Percentiles rank a stretch among this genome's conserved stretches.
Evolutionary conservation across 1,140 invertebrate species (phyloP).

Genomic region (Drosophila santomea): DNA sequence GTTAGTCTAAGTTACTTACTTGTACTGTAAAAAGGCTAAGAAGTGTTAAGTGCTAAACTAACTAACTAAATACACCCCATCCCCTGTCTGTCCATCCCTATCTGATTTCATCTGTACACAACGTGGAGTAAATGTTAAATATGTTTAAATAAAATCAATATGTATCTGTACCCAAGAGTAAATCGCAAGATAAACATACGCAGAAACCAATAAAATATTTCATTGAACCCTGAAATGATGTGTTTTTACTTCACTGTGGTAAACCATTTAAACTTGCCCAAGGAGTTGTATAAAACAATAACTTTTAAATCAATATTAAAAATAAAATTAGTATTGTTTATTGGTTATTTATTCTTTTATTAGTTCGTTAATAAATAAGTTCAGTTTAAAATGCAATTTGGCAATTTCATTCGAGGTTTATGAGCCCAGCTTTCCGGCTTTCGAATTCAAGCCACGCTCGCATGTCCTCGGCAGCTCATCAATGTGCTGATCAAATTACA

Average conservation of each 20-base stretch:
- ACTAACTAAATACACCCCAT: slow-evolving; percentile 1
- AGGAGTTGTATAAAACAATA: too few species aligned
- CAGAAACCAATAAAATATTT: slow-evolving; percentile 70
- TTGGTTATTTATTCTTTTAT: slow-evolving; percentile 1
- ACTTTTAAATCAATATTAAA: not conserved
- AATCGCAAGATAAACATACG: slow-evolving; percentile 51
- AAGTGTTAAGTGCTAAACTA: slow-evolving; percentile 51
- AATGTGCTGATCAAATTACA: slow-evolving; percentile 52
- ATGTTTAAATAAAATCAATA: slow-evolving; percentile 56
- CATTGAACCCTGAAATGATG: slow-evolving; percentile 64
- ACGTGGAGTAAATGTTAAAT: slow-evolving; percentile 63
- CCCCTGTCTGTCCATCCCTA: slow-evolving; percentile 1
- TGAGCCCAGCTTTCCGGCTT: not conserved
- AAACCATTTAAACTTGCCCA: not conserved
- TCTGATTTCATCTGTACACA: slow-evolving; percentile 29
- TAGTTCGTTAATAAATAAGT: slow-evolving; percentile 26
- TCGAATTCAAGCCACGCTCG: slow-evolving; percentile 36
- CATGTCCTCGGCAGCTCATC: slow-evolving; percentile 50
- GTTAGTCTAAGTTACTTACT: slow-evolving; percentile 47
- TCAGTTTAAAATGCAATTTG: slow-evolving; percentile 24
- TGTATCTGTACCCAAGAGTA: slow-evolving; percentile 56
- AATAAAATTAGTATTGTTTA: not conserved
- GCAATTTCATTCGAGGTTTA: slow-evolving; percentile 18
- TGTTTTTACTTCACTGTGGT: not conserved
- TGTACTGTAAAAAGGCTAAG: slow-evolving; percentile 37